phyloP scores from a whole-genome alignment of 2,797 vertebrate species.

The Gymnothorax javanicus region DNA sequence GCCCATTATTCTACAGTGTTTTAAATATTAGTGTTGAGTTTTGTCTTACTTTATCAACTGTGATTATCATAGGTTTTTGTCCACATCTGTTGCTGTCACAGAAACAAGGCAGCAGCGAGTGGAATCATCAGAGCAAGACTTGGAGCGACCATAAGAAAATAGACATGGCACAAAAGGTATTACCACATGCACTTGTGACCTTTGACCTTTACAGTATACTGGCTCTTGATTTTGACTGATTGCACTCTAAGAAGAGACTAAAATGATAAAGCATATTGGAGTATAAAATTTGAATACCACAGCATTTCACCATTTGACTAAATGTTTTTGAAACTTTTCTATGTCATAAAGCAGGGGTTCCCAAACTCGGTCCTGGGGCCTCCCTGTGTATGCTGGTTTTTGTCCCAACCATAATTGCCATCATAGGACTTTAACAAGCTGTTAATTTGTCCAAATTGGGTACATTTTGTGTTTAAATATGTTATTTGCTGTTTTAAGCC shows the following conservation, averaged over 20 bases:
- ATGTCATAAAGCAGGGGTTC: too few relatives aligned
- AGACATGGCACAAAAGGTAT: slow-evolving; percentile 75
- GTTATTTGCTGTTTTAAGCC: too few relatives aligned
- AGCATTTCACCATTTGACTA: not conserved
- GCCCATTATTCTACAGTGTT: too few relatives aligned
- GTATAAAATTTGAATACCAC: not conserved
- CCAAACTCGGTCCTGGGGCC: too few relatives aligned
- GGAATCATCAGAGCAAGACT: slow-evolving; percentile 79
- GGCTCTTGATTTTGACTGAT: not conserved
- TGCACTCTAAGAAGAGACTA: not conserved
- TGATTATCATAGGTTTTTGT: not conserved
- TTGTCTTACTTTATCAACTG: not conserved
- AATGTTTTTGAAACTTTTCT: not conserved
- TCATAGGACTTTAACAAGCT: too few relatives aligned
- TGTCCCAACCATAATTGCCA: too few relatives aligned
- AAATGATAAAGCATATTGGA: not conserved
- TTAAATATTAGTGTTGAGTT: not conserved
- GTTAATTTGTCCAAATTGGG: too few relatives aligned
- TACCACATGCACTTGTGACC: slow-evolving; percentile 74
- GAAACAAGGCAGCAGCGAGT: slow-evolving; percentile 69
- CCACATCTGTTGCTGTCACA: slow-evolving; percentile 41
- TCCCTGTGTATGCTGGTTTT: too few relatives aligned
- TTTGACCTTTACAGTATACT: not conserved
- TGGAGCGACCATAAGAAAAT: slow-evolving; percentile 68
- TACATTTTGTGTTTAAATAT: too few relatives aligned